Conservation (phyloP, 1,140 invertebrate species). For the Euborellia annulipes region DNA sequence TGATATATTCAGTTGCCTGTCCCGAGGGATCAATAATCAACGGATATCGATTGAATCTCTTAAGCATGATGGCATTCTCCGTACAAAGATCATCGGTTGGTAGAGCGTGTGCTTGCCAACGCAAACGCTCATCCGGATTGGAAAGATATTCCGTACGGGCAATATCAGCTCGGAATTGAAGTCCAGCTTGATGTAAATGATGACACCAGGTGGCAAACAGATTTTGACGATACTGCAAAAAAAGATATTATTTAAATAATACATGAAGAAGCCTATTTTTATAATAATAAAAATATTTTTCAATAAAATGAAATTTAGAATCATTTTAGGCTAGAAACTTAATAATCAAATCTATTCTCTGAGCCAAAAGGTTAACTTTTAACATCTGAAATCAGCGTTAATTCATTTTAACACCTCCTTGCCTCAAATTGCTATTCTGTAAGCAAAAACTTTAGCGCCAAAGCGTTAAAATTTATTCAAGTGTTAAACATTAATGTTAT, state of each 20-base stretch:
- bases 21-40: constrained; percentile 98
- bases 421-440: too few species aligned
- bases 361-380: too few species aligned
- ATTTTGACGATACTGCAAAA: constrained; percentile 68
- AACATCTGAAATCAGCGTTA: too few species aligned
- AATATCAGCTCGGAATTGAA: constrained; percentile 83
- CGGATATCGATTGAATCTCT: constrained; percentile 93
- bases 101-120: constrained; percentile 94
- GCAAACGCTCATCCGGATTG: constrained; percentile 91
- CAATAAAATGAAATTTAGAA: too few species aligned
- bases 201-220: constrained; percentile 90
- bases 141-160: constrained; percentile 97
- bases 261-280: not conserved
- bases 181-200: constrained; percentile 75
- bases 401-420: too few species aligned
- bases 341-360: too few species aligned
- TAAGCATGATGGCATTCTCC: constrained; percentile 99
- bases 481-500: too few species aligned
- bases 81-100: constrained; percentile 96
- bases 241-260: constrained; percentile 4
- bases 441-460: too few species aligned
- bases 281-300: not conserved
- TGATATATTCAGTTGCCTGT: constrained; percentile 94
- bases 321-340: too few species aligned
- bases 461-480: too few species aligned